Conservation (phyloP, 2,797 vertebrate genomes). For the Parotocinclus haroldoi region DNA sequence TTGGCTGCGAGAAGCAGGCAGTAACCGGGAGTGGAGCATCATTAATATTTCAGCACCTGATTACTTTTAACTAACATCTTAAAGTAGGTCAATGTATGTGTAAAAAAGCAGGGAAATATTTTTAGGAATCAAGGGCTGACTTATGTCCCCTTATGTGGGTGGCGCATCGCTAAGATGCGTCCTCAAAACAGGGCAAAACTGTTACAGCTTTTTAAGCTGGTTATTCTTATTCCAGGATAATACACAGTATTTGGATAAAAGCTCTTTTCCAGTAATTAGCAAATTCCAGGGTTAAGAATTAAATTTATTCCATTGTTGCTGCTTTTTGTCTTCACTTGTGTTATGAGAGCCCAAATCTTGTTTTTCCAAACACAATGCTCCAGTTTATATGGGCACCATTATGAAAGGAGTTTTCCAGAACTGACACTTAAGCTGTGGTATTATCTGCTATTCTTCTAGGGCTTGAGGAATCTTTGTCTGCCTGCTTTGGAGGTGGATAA, state of each 20-base stretch:
- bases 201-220: background rate
- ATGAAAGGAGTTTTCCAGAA: slow-evolving; percentile 6
- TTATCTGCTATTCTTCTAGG: slow-evolving; percentile 37
- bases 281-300: slow-evolving; percentile 16
- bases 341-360: slow-evolving; percentile 19
- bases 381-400: slow-evolving; percentile 25
- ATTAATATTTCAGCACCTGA: slow-evolving; percentile 81
- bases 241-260: slow-evolving; percentile 2
- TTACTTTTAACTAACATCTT: slow-evolving; percentile 79
- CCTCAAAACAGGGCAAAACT: slow-evolving; percentile 17
- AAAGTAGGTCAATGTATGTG: slow-evolving; percentile 84
- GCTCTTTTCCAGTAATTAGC: background rate
- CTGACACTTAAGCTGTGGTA: slow-evolving; percentile 39
- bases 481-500: slow-evolving; percentile 29
- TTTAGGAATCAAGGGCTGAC: slow-evolving; percentile 51
- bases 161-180: slow-evolving; percentile 48
- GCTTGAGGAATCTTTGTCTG: slow-evolving; percentile 40
- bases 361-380: slow-evolving; percentile 38
- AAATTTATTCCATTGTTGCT: slow-evolving; percentile 20
- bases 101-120: slow-evolving; percentile 73
- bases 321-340: background rate
- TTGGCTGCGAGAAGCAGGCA: slow-evolving; percentile 75
- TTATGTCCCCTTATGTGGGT: slow-evolving; percentile 58
- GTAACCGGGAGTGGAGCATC: slow-evolving; percentile 74
- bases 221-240: background rate